Base-by-base conservation (phyloP, 2,113 vertebrate genomes). In the Emydura subglobosa region DNA sequence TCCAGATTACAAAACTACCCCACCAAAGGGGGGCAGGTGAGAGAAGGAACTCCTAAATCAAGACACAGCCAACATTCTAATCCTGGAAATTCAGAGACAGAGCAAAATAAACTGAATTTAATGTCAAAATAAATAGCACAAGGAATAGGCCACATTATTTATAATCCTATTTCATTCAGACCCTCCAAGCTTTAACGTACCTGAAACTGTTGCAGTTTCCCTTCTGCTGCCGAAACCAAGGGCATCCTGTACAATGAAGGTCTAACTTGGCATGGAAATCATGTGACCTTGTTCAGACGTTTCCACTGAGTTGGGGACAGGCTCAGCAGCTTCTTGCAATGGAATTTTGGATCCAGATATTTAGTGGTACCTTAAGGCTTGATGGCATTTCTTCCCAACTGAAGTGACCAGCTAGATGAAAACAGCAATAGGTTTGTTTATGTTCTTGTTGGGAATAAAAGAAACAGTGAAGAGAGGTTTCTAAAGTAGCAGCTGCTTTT, bases 101-200 rank as follows among this genome's bases (percentile, higher is more conserved):
- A 50, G 49, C n/a, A 21, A 51, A 34, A 34, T 34, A 51, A 51
- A 51, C 49, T 44, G 74, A n/a, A 34, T 49, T 6, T 51, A 72
- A 39, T 72, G n/a, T n/a, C 34, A 68, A 10, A 14, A 39, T 10
- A 11, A 0, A 17, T 14, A n/a, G 4, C 29, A 2, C 17, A 1
- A 42, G 7, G 19, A 7, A 11, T 0, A 0, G 0, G 0, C 2
- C 4, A 0, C 1, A 2, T 7, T 22, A 21, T 24, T 3, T 31
- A 12, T 1, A 39, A 4, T 1, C 50, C 12, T 14, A 0, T 1
- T 34, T n/a, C 61, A 10, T n/a, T 72, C 65, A 39, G 34, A 72
- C 65, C 42, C 22, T 47, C 42, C 74, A 47, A 6, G 27, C 44
- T 13, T 78, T 47, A 78, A 78, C 5, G n/a, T 42, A 39, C 44